Base-by-base conservation (phyloP, 2,888 invertebrate species). In the Campaea margaritaria region DNA sequence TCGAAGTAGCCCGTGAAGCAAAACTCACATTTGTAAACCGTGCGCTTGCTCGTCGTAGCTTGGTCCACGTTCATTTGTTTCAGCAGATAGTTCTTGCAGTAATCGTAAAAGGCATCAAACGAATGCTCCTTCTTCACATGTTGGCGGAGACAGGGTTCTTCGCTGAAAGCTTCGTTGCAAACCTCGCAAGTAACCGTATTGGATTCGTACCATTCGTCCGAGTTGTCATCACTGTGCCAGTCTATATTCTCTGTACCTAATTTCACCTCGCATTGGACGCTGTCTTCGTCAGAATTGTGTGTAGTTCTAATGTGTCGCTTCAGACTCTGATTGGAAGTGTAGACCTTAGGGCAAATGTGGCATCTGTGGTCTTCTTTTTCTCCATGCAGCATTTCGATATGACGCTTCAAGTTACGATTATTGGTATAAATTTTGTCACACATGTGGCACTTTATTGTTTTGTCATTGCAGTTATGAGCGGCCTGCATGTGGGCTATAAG, bases 241-340 rank as follows among this genome's bases (percentile, higher is more conserved):
- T 67, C 58, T 9, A 34, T 10, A 16, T 48, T 46, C 12, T 64
- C 62, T 0, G 56, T 21, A 2, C 50, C 50, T 4, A 54, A 15
- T 43, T 52, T 46, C 9, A 44, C 5, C 16, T 72, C 68, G 8
- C 81, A 83, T 43, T 62, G 55, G 0, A 42, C 0, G 41, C 57
- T 59, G 1, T 67, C 59, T 28, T 68, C 74, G 0, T 82, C 75
- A 0, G 74, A 69, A 11, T 65, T 75, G 36, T 88, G 87, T 0
- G 73, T 65, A 0, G 80, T 79, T 15, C 73, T 68, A 0, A 74
- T 66, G 50, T 90, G 90, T 0, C 87, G 68, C 45, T 77, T 69
- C 1, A 90, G 65, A 55, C 87, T 88, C 27, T 87, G 86, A 56
- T 86, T 87, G 0, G 87, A 86, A 0, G 84, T 83, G 58, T 88